phyloP scores from a whole-genome alignment of 2,113 vertebrate genomes.

The Pollimyrus isidori region DNA sequence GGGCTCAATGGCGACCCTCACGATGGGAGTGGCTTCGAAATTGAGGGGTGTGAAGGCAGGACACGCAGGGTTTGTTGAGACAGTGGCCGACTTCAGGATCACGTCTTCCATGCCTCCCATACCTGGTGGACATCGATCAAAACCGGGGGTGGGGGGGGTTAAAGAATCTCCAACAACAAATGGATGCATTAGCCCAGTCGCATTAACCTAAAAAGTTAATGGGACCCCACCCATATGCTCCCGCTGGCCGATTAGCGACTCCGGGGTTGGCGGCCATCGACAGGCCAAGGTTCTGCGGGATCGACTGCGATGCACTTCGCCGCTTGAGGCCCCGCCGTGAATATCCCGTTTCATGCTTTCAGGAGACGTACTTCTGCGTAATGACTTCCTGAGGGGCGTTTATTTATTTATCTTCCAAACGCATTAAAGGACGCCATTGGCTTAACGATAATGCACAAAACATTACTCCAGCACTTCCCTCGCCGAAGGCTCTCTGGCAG shows the following conservation, averaged over 20 bases:
- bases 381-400: background rate
- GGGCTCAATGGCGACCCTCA: constrained; percentile 86
- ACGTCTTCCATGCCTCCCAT: constrained; percentile 85
- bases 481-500: background rate
- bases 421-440: constrained; percentile 11
- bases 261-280: background rate
- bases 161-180: background rate
- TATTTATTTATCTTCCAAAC: background rate
- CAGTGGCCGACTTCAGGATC: constrained; percentile 85
- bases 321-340: background rate
- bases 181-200: constrained; percentile 6
- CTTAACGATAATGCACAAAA: constrained; percentile 1
- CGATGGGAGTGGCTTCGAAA: constrained; percentile 88
- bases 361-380: background rate
- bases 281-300: constrained; percentile 1
- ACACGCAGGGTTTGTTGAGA: constrained; percentile 75
- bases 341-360: background rate
- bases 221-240: background rate
- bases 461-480: background rate
- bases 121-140: constrained; percentile 54
- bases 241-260: constrained; percentile 4
- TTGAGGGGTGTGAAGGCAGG: constrained; percentile 83
- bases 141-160: background rate
- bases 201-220: constrained; percentile 12
- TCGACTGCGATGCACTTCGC: background rate